Percentiles rank a stretch among this genome's conserved stretches.
These are phyloP conservation scores for Volucella zonaria DNA, from an alignment of 2,888 invertebrate species.

Conservation along the genomic window DNA sequence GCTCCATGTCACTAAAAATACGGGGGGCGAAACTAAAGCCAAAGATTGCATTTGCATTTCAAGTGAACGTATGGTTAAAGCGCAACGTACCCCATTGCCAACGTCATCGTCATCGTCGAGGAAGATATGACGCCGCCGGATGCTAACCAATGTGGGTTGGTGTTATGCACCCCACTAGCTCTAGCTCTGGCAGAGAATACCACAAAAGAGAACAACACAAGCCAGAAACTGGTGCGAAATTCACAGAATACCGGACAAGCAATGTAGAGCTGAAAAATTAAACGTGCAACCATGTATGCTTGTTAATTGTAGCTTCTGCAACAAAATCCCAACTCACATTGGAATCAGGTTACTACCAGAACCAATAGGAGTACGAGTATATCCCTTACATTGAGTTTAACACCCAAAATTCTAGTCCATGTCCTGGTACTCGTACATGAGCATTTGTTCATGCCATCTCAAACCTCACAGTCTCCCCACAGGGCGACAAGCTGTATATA, in stretches of 20 bases:
- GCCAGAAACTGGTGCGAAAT: constrained; percentile 24
- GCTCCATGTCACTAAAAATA: not conserved
- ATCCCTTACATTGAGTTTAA: constrained; percentile 3
- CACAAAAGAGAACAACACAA: constrained; percentile 21
- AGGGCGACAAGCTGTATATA: constrained; percentile 30
- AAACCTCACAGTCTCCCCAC: not conserved
- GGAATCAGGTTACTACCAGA: constrained; percentile 55
- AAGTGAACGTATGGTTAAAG: constrained; percentile 57
- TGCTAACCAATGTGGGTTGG: constrained; percentile 21
- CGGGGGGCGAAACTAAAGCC: constrained; percentile 47
- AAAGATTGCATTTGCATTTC: constrained; percentile 72
- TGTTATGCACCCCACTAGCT: constrained; percentile 9
- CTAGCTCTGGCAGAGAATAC: constrained; percentile 6
- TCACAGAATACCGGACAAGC: constrained; percentile 45
- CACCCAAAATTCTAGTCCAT: no score
- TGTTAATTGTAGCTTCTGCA: constrained; percentile 50
- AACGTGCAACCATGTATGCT: constrained; percentile 68
- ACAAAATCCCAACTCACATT: constrained; percentile 63
- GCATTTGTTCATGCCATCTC: constrained; percentile 16
- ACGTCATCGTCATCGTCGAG: constrained; percentile 2
- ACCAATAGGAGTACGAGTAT: not conserved
- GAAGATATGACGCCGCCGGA: not conserved
- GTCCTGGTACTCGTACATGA: not conserved
- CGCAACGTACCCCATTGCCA: constrained; percentile 4
- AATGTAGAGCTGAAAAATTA: constrained; percentile 58